A percentile compares a stretch with the other conserved stretches of the same genome.
These are phyloP conservation scores for Urosaurus nigricauda DNA, from an alignment of 2,797 vertebrate genomes.

Conservation along the genomic window DNA sequence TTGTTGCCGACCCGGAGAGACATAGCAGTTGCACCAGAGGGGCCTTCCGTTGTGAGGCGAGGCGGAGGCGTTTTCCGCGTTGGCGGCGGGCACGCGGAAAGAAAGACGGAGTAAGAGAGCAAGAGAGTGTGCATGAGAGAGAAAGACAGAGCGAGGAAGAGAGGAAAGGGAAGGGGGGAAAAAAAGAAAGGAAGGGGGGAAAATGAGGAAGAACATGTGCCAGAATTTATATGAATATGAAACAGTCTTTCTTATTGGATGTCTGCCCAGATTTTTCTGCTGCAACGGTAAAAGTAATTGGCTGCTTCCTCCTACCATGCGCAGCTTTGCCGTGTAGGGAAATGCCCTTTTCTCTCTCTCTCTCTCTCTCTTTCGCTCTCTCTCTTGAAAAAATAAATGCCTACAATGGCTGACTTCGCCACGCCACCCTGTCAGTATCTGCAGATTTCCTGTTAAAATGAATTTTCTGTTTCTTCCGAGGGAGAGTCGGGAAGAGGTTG, in stretches of 20 bases:
- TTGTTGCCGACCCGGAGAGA: slow-evolving; percentile 11
- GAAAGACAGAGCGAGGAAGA: not conserved
- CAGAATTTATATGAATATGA: slow-evolving; percentile 71
- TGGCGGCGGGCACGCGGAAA: slow-evolving; percentile 69
- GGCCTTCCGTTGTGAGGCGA: slow-evolving; percentile 41
- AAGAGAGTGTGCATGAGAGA: not conserved
- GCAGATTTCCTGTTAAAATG: slow-evolving; percentile 72
- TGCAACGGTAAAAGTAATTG: slow-evolving; percentile 81
- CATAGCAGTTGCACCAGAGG: slow-evolving; percentile 20
- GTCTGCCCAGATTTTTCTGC: slow-evolving; percentile 59
- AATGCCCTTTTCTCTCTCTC: slow-evolving; percentile 73
- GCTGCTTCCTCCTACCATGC: slow-evolving; percentile 75
- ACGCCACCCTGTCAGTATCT: slow-evolving; percentile 62
- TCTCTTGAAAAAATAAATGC: slow-evolving; percentile 10
- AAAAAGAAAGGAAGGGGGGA: not conserved
- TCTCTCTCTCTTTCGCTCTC: slow-evolving; percentile 2
- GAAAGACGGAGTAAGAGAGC: not conserved
- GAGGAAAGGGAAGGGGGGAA: not conserved
- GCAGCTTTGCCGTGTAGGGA: slow-evolving; percentile 80
- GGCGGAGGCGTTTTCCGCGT: slow-evolving; percentile 71
- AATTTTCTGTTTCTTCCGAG: slow-evolving; percentile 25
- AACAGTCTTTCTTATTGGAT: slow-evolving; percentile 78
- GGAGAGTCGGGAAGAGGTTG: slow-evolving; percentile 30
- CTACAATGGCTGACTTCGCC: slow-evolving; percentile 75
- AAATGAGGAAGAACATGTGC: slow-evolving; percentile 72